Conservation (phyloP, 2,113 vertebrate genomes). For the Anoura caudifer region DNA sequence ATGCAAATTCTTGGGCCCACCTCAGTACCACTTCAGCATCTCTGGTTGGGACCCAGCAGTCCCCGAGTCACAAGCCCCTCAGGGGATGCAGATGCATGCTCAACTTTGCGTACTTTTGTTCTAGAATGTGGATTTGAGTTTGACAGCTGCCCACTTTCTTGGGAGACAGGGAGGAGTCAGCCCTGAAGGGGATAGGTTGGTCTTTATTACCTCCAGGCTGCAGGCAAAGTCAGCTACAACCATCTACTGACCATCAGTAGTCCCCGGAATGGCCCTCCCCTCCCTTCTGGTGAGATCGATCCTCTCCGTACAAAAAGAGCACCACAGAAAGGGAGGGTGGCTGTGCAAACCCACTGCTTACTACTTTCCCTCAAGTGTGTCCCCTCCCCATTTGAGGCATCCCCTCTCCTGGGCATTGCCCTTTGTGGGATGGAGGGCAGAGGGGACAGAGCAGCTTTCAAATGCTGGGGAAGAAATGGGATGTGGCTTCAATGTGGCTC, state of each 20-base stretch:
- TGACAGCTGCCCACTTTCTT: not conserved
- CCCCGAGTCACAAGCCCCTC: not conserved
- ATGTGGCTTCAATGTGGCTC: constrained; percentile 31
- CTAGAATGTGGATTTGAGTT: not conserved
- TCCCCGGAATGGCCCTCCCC: not conserved
- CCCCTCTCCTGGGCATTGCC: not conserved
- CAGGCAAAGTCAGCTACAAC: not conserved
- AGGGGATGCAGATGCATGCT: not conserved
- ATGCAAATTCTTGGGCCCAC: not conserved
- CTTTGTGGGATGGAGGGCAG: not conserved
- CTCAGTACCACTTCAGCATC: not conserved
- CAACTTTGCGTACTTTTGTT: not conserved
- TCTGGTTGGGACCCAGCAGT: not conserved
- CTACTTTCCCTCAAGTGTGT: not conserved
- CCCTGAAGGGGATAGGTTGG: not conserved
- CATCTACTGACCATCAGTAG: not conserved
- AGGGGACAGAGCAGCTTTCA: not conserved
- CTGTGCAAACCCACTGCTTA: not conserved
- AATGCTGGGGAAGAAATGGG: constrained; percentile 8
- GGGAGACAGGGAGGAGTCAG: not conserved
- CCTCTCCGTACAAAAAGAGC: not conserved
- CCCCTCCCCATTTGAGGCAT: not conserved
- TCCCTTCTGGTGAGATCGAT: not conserved
- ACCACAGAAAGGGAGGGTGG: not conserved
- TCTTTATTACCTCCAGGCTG: not conserved